phyloP scores from a whole-genome alignment of 2,888 invertebrate genomes.

The Psococerastis gibbosa region DNA sequence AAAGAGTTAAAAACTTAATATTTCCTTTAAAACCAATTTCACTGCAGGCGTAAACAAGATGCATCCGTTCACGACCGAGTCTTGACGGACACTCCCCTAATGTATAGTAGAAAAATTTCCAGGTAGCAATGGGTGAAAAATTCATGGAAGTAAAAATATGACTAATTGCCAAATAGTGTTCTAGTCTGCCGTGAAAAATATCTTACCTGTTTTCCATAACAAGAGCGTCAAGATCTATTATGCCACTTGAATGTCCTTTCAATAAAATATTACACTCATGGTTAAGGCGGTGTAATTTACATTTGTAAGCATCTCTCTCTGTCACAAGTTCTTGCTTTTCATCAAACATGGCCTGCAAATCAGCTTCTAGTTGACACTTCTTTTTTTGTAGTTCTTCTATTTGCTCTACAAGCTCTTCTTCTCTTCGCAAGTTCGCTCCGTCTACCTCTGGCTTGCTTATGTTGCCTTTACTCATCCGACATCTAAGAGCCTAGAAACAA shows the following conservation, averaged over 20 bases:
- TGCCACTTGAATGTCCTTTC: constrained; percentile 27
- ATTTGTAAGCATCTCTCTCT: constrained; percentile 66
- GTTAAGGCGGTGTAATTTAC: constrained; percentile 63
- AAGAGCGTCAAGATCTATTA: constrained; percentile 57
- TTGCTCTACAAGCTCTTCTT: constrained; percentile 46
- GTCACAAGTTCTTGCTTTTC: constrained; percentile 68
- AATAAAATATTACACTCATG: constrained; percentile 56
- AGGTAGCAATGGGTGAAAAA: no score
- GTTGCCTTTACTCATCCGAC: constrained; percentile 17
- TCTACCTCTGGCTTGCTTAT: constrained; percentile 10
- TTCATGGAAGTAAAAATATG: no score
- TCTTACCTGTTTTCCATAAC: constrained; percentile 55
- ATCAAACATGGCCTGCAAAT: constrained; percentile 58
- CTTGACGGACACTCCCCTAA: no score
- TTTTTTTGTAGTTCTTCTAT: constrained; percentile 40
- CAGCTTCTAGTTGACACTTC: constrained; percentile 52
- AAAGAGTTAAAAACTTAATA: no score
- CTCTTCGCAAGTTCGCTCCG: constrained; percentile 31
- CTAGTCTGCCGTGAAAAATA: no score
- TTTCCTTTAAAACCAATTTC: no score
- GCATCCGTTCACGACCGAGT: no score
- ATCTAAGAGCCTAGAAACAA: constrained; percentile 27
- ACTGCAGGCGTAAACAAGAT: no score
- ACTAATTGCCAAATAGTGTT: no score
- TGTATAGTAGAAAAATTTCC: no score